A percentile compares a stretch with the other conserved stretches of the same genome.
Evolutionary conservation across 1,140 invertebrate species (phyloP).

Genomic region (Mycetomoellerius zeteki): DNA sequence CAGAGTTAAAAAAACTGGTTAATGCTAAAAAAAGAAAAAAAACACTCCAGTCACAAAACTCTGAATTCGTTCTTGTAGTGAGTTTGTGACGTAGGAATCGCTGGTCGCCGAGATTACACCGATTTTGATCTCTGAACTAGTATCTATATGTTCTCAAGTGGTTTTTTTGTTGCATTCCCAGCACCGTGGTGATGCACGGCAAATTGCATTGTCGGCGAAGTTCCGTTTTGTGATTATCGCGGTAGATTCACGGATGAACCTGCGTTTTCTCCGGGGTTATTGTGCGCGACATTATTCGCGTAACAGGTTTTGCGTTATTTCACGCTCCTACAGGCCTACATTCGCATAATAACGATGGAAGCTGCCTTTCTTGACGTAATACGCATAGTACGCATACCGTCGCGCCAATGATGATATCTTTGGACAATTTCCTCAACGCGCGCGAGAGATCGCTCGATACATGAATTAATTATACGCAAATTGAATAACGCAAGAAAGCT

Average conservation of each 20-base stretch:
- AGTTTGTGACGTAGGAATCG: slow-evolving; percentile 6
- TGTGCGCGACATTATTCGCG: slow-evolving; percentile 46
- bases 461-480: slow-evolving; percentile 36
- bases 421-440: slow-evolving; percentile 27
- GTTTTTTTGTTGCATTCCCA: background rate
- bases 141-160: background rate
- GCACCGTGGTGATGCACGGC: background rate
- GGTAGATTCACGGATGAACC: slow-evolving; percentile 51
- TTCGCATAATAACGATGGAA: slow-evolving; percentile 39
- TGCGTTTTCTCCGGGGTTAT: slow-evolving; percentile 57
- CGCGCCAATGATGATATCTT: slow-evolving; percentile 30
- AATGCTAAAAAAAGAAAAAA: background rate
- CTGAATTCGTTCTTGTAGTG: background rate
- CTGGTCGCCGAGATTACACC: background rate
- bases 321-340: slow-evolving; percentile 50
- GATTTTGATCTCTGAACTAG: slow-evolving; percentile 14
- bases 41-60: background rate
- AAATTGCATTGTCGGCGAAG: slow-evolving; percentile 16
- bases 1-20: background rate
- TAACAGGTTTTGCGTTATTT: slow-evolving; percentile 63
- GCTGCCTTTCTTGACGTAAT: slow-evolving; percentile 42
- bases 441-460: slow-evolving; percentile 13
- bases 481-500: slow-evolving; percentile 2
- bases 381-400: slow-evolving; percentile 1
- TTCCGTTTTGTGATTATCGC: slow-evolving; percentile 10